These are phyloP conservation scores for Nephrocerus scutellatus DNA, from an alignment of 2,888 invertebrate genomes.

Conservation along the genomic window DNA sequence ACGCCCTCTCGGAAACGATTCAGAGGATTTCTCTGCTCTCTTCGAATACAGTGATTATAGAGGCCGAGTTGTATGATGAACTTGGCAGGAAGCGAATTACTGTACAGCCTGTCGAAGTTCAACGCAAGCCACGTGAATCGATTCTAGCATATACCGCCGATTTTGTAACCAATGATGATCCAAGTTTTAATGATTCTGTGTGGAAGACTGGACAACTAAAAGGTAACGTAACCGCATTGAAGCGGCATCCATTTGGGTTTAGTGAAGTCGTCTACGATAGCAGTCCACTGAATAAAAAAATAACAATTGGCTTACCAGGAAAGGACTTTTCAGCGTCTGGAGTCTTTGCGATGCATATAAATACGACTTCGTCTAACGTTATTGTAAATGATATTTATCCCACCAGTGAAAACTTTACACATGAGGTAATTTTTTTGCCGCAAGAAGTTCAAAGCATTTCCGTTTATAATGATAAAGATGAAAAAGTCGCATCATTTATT, in stretches of 20 bases:
- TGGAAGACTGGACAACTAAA: constrained; percentile 11
- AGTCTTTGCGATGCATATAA: constrained; percentile 5
- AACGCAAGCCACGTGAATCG: background rate
- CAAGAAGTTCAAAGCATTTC: constrained; percentile 6
- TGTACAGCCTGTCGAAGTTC: constrained; percentile 7
- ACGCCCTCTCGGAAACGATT: constrained; percentile 6
- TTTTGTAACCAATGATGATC: constrained; percentile 8
- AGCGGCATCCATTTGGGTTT: constrained; percentile 8
- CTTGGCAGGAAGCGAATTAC: constrained; percentile 12
- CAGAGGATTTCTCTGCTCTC: constrained; percentile 10
- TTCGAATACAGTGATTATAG: constrained; percentile 1
- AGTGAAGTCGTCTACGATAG: constrained; percentile 2
- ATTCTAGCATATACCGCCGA: background rate
- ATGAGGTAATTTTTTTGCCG: constrained; percentile 7
- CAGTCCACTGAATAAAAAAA: constrained; percentile 13
- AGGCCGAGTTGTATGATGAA: constrained; percentile 12
- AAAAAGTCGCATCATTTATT: constrained; percentile 8
- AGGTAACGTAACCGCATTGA: constrained; percentile 3
- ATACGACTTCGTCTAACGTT: constrained; percentile 1
- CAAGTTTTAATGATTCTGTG: background rate
- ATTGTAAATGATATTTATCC: constrained; percentile 7
- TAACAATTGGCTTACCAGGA: constrained; percentile 6
- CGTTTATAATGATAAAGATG: constrained; percentile 5
- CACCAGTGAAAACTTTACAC: constrained; percentile 4
- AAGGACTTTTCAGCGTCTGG: constrained; percentile 11